Conservation (phyloP, 2,113 vertebrate genomes). For the Mustela nigripes region DNA sequence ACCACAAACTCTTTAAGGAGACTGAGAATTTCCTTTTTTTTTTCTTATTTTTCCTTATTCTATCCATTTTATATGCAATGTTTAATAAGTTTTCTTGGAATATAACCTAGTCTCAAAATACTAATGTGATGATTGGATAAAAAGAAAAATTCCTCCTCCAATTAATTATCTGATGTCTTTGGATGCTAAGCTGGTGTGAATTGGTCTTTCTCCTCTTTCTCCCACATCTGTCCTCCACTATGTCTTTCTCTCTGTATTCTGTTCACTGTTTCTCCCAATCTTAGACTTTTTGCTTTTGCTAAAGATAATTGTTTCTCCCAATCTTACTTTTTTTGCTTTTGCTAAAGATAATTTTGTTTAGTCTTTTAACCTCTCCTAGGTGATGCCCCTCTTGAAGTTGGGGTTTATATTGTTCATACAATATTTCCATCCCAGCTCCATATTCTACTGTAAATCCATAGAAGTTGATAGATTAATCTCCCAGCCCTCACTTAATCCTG, state of each 20-base stretch:
- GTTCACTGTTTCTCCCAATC: background rate
- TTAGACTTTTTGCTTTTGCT: background rate
- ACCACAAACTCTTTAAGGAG: background rate
- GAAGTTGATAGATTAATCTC: background rate
- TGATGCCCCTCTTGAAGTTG: background rate
- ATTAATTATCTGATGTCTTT: background rate
- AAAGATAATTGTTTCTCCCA: background rate
- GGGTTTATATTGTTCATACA: background rate
- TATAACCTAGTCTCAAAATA: conserved; percentile 27
- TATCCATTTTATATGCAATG: background rate
- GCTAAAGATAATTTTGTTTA: background rate
- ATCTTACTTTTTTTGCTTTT: background rate
- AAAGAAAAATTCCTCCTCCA: background rate
- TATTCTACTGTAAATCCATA: background rate
- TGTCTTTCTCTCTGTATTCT: background rate
- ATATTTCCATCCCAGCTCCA: background rate
- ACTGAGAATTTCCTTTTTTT: background rate
- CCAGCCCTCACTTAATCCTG: background rate
- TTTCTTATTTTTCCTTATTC: background rate
- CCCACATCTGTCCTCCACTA: background rate
- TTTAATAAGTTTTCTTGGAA: background rate
- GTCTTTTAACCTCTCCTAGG: background rate
- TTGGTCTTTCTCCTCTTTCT: background rate
- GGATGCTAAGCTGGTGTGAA: background rate
- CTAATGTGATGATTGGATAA: background rate